Percentiles rank a stretch among this genome's conserved stretches.
These are phyloP conservation scores for Bothrops jararaca DNA, from an alignment of 2,113 vertebrate species.

Conservation along the genomic window DNA sequence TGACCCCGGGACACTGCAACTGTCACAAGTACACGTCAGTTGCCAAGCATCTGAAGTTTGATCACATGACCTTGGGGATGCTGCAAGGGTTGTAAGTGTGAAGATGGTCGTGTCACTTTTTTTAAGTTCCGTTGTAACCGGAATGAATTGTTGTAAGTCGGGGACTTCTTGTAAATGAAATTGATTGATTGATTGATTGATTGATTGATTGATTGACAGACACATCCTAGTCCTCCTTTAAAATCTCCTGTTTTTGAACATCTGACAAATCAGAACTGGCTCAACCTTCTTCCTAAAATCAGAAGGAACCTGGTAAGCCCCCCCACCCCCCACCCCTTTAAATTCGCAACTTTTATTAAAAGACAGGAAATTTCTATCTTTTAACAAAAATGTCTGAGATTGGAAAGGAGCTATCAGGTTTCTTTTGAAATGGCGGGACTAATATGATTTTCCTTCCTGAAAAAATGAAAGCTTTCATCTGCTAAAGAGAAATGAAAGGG, in stretches of 20 bases:
- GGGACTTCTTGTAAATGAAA: background rate
- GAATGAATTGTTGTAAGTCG: background rate
- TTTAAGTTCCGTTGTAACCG: too few species aligned
- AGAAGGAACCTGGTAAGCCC: background rate
- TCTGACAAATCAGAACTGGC: background rate
- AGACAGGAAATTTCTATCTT: background rate
- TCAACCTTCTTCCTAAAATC: background rate
- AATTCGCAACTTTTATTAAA: background rate
- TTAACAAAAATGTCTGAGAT: background rate
- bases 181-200: background rate
- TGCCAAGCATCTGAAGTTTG: too few species aligned
- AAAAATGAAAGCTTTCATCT: background rate
- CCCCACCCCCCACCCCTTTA: background rate
- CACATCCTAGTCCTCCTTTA: background rate
- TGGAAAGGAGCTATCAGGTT: background rate
- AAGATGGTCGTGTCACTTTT: too few species aligned
- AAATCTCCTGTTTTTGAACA: background rate
- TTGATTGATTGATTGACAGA: background rate
- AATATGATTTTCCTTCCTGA: background rate
- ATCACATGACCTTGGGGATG: too few species aligned
- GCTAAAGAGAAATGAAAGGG: background rate
- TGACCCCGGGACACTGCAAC: too few species aligned
- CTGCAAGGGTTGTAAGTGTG: too few species aligned
- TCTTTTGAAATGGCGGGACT: background rate
- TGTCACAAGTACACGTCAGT: too few species aligned